phyloP scores from a whole-genome alignment of 1,140 invertebrate genomes.

The Anastrepha ludens region DNA sequence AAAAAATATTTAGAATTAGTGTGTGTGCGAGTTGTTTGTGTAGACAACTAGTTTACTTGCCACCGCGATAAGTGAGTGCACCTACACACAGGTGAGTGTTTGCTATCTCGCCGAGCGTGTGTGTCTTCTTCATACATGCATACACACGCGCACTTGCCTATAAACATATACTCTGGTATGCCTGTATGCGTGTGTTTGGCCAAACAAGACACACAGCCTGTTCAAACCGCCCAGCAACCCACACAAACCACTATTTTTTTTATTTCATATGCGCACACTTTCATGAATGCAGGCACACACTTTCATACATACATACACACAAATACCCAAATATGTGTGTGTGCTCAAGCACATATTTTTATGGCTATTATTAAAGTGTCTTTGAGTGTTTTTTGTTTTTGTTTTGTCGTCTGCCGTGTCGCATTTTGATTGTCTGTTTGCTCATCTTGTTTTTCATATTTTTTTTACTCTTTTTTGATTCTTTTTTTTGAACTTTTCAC shows the following conservation, averaged over 20 bases:
- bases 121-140: not conserved
- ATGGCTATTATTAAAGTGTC: not conserved
- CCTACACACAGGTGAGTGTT: not conserved
- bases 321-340: not conserved
- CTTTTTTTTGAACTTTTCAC: not conserved
- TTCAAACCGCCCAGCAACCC: not conserved
- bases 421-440: not conserved
- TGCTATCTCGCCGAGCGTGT: not conserved
- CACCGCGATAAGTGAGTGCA: not conserved
- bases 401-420: not conserved
- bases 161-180: not conserved
- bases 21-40: too few species aligned
- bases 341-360: not conserved
- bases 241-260: not conserved
- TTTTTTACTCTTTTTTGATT: not conserved
- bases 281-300: too few species aligned
- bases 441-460: not conserved
- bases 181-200: not conserved
- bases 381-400: constrained; percentile 19
- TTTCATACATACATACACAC: not conserved
- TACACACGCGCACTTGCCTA: not conserved
- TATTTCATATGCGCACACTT: too few species aligned
- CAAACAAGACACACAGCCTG: constrained; percentile 4
- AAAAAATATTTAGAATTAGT: too few species aligned
- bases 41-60: not conserved